Conservation (phyloP, 2,888 invertebrate genomes). For the Zele albiditarsus region DNA sequence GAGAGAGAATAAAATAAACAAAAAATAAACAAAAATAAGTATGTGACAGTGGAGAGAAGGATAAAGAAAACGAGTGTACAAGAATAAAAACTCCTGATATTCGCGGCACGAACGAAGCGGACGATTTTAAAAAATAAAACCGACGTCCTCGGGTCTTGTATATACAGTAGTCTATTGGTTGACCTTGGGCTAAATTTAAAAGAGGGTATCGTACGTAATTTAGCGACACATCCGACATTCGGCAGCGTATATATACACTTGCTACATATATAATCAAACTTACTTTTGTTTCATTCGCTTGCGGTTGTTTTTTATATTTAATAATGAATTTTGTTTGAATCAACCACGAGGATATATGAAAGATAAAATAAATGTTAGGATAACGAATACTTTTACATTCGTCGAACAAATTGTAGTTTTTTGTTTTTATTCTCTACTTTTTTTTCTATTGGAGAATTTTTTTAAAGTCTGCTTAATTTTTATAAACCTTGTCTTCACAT, state of each 20-base stretch:
- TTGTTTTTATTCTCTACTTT: background rate
- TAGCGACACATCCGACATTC: conserved; percentile 45
- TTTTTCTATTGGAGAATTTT: background rate
- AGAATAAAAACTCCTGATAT: conserved; percentile 27
- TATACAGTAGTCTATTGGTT: conserved; percentile 31
- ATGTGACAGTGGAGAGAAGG: conserved; percentile 13
- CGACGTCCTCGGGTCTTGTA: background rate
- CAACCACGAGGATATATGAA: no score
- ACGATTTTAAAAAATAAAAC: conserved; percentile 49
- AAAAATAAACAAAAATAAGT: conserved; percentile 4
- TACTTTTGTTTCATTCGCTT: background rate
- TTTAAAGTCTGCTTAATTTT: background rate
- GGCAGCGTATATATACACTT: background rate
- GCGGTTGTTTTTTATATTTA: background rate
- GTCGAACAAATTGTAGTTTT: background rate
- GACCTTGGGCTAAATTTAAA: conserved; percentile 58
- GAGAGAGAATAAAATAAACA: background rate
- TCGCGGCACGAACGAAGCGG: conserved; percentile 35
- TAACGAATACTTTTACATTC: background rate
- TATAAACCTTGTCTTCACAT: background rate
- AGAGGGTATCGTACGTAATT: conserved; percentile 50
- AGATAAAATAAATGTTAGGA: background rate
- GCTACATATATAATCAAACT: background rate
- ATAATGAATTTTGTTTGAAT: background rate
- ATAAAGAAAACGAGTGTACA: conserved; percentile 21